Percentiles rank a stretch among this genome's conserved stretches.
These are phyloP conservation scores for Cavia porcellus DNA, from an alignment of 2,113 vertebrate genomes.

Conservation along the genomic window DNA sequence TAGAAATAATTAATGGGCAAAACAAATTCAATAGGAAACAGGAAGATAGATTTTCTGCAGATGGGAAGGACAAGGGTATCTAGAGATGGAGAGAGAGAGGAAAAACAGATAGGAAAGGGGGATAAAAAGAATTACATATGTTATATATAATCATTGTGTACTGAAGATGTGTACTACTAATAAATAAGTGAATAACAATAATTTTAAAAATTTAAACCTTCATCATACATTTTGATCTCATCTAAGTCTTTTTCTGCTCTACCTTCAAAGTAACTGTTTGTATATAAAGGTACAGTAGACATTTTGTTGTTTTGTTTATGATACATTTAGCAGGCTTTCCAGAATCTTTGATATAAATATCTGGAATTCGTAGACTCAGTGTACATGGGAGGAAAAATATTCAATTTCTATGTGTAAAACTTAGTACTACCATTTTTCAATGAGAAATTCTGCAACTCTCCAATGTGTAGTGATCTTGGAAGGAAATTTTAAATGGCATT, in stretches of 20 bases:
- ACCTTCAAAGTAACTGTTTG: not conserved
- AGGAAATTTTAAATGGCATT: not conserved
- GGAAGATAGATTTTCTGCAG: not conserved
- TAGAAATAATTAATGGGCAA: not conserved
- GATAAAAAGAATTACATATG: not conserved
- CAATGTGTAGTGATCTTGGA: not conserved
- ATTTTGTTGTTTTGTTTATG: not conserved
- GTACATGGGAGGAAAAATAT: not conserved
- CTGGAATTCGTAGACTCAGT: not conserved
- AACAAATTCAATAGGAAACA: not conserved
- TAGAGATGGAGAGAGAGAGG: not conserved
- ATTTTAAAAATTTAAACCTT: not conserved
- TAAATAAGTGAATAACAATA: not conserved
- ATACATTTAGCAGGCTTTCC: not conserved
- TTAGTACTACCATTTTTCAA: not conserved
- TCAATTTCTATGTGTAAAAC: not conserved
- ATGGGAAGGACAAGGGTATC: not conserved
- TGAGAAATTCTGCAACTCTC: not conserved
- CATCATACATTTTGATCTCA: not conserved
- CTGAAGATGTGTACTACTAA: not conserved
- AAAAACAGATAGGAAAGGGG: not conserved
- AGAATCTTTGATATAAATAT: not conserved
- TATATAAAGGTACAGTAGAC: not conserved
- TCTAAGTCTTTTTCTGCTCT: not conserved
- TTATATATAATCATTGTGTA: not conserved